Conservation (phyloP, 2,797 vertebrate species). For the Lindbergichthys nudifrons region DNA sequence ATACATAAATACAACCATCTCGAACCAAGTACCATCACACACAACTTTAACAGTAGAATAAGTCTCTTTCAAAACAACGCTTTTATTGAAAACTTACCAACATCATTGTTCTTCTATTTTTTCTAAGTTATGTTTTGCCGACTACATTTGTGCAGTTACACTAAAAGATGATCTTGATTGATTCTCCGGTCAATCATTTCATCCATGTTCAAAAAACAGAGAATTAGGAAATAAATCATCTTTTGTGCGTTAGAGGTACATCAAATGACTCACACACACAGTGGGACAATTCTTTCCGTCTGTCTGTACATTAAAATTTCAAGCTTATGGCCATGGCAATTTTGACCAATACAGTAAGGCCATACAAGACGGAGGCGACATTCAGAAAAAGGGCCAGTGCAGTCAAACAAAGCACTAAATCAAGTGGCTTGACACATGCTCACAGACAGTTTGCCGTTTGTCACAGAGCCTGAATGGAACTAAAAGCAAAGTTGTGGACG, state of each 20-base stretch:
- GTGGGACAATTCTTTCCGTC: constrained; percentile 58
- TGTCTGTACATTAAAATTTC: constrained; percentile 83
- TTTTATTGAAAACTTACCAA: no score
- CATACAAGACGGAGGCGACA: constrained; percentile 70
- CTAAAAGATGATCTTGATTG: constrained; percentile 51
- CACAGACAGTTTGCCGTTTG: constrained; percentile 86
- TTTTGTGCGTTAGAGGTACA: constrained; percentile 63
- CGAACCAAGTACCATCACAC: no score
- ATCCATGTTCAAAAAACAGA: constrained; percentile 49
- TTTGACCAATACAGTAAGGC: constrained; percentile 74
- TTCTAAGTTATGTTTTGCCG: constrained; percentile 14
- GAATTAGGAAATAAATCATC: constrained; percentile 58
- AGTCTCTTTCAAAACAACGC: no score
- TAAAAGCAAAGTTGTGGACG: constrained; percentile 82
- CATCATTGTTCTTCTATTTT: background rate
- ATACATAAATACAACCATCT: no score
- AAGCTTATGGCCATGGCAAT: constrained; percentile 81
- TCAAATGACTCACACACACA: constrained; percentile 64
- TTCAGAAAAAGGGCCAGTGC: constrained; percentile 74
- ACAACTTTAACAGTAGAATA: no score
- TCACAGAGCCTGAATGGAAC: constrained; percentile 83
- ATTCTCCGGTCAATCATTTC: constrained; percentile 56
- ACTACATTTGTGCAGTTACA: constrained; percentile 35
- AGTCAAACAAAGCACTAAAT: constrained; percentile 85
- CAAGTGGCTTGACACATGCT: constrained; percentile 84